phyloP scores from a whole-genome alignment of 2,797 vertebrate species.

The Nasua narica region DNA sequence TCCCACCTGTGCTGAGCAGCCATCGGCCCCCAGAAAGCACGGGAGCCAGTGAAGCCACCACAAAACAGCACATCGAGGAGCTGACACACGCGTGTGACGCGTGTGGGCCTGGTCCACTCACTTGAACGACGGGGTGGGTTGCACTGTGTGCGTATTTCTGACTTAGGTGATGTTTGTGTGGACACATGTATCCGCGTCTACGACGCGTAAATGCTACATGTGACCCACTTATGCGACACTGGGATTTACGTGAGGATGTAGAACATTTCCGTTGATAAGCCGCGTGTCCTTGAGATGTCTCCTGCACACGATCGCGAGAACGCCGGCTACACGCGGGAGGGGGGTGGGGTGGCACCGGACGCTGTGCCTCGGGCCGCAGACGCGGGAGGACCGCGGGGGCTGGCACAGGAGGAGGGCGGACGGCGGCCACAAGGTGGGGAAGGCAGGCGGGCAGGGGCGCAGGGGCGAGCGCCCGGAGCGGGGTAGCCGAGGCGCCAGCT shows the following conservation, averaged over 20 bases:
- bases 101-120: too few relatives aligned
- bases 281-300: neutral
- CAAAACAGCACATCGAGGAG: rapidly evolving
- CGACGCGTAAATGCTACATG: rapidly evolving
- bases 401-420: neutral
- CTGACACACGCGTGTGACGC: rapidly evolving
- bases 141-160: neutral
- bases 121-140: rapidly evolving
- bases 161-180: too few relatives aligned
- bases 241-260: neutral
- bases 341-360: neutral
- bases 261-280: neutral
- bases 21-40: neutral
- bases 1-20: rapidly evolving
- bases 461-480: neutral
- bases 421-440: neutral
- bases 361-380: neutral
- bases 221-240: neutral
- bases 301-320: neutral
- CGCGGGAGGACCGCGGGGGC: neutral
- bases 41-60: neutral
- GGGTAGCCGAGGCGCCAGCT: too few relatives aligned
- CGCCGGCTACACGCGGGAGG: neutral
- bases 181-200: rapidly evolving
- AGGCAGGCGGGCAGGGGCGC: neutral